Base-by-base conservation (phyloP, 2,888 invertebrate genomes). In the Pseudoips prasinana region DNA sequence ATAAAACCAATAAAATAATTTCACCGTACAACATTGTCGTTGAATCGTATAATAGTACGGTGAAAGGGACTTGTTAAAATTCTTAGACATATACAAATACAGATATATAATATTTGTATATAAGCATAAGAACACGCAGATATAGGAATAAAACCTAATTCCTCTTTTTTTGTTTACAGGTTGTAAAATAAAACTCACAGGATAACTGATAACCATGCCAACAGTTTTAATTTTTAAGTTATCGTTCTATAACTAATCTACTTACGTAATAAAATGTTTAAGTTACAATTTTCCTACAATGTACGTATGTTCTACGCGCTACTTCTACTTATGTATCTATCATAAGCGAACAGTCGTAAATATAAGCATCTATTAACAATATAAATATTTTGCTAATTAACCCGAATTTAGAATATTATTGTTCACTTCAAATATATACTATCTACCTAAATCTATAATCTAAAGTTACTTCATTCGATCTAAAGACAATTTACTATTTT, bases 401-500 rank as follows among this genome's bases (percentile, higher is more conserved):
- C 31, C 22, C 40, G 39, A 54, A 60, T 60, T 54, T 63, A 56
- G 51, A 57, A 57, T 58, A 38, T 57, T 55, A 57, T 58, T 58
- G 59, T 57, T 58, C 50, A 58, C 56, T 58, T 52, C 51, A 59
- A 62, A 64, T 51, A 49, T 54, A 59, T 57, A 59, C 51, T 61
- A 58, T 44, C 43, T 56, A 63, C 46, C 24, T 44, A 43, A 39
- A 22, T 32, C 46, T 51, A 51, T 34, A 38, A 27, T 42, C 40
- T 51, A 51, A 30, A 25, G 26, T 54, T 52, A 55, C 20, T 51
- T 51, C 9, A 74, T 67, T 59, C 68, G 72, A 45, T 77, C 75
- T 65, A 78, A 52, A 30, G 75, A 80, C 45, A 56, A 54, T 61
- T 73, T 79, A 46, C 76, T 73, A 68, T 63, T 80, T 64, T 85